Conservation (phyloP, 2,113 vertebrate species). For the Ibidorhyncha struthersii region DNA sequence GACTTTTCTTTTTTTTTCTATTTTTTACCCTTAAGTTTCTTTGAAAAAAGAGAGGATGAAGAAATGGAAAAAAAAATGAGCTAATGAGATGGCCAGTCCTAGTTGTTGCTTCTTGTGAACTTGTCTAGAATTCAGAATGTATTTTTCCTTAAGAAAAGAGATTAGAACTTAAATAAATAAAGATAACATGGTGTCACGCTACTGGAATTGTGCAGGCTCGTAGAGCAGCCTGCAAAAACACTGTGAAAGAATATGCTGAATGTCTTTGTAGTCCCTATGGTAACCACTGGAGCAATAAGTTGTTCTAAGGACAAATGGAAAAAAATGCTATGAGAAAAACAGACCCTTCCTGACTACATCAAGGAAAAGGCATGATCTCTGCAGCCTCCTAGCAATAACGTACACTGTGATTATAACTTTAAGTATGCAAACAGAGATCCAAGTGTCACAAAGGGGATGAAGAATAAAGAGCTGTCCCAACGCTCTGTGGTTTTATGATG, state of each 20-base stretch:
- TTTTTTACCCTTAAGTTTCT: background rate
- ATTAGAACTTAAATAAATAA: conserved; percentile 27
- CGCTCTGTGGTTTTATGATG: background rate
- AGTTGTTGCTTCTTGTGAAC: background rate
- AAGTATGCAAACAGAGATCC: conserved; percentile 21
- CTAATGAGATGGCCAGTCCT: background rate
- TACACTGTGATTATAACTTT: background rate
- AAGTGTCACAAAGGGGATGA: conserved; percentile 47
- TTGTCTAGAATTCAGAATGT: background rate
- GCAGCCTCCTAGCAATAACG: background rate
- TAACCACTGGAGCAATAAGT: conserved; percentile 43
- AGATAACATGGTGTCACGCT: background rate
- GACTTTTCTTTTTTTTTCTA: accelerated
- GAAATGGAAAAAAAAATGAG: background rate
- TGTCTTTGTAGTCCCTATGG: conserved; percentile 56
- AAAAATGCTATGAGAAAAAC: conserved; percentile 68
- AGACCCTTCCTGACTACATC: conserved; percentile 36
- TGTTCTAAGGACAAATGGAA: conserved; percentile 57
- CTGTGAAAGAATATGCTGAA: background rate
- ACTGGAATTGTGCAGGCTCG: background rate
- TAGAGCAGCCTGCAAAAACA: conserved; percentile 12
- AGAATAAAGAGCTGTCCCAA: conserved; percentile 14
- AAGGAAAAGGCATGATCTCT: conserved; percentile 25
- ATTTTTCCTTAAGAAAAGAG: background rate
- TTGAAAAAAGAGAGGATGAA: background rate